Evolutionary conservation across 2,113 vertebrate species (phyloP).

Genomic region (Petromus typicus): DNA sequence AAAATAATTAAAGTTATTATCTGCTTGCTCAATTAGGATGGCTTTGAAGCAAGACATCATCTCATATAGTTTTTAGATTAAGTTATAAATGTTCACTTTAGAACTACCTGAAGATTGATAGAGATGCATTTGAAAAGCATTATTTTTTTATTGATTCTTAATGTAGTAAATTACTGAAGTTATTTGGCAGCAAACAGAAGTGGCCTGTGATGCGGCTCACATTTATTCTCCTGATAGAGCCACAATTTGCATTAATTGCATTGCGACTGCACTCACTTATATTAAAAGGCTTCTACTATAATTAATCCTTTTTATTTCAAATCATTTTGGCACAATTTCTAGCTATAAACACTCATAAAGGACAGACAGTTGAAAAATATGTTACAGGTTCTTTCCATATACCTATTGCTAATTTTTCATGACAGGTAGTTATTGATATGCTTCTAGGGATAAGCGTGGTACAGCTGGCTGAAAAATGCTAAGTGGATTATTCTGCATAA

Average conservation of each 20-base stretch:
- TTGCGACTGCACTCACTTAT: slow-evolving; percentile 98
- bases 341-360: slow-evolving; percentile 99
- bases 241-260: slow-evolving; percentile 97
- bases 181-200: slow-evolving; percentile 97
- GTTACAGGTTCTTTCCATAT: slow-evolving; percentile 91
- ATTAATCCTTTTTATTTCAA: slow-evolving; percentile 98
- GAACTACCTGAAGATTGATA: slow-evolving; percentile 92
- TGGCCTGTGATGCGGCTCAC: slow-evolving; percentile 91
- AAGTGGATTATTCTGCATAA: slow-evolving; percentile 99
- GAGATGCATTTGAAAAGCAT: slow-evolving; percentile 96
- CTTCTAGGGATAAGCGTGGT: slow-evolving; percentile 88
- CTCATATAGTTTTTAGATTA: slow-evolving; percentile 90
- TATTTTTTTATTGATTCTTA: slow-evolving; percentile 99
- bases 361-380: slow-evolving; percentile 93
- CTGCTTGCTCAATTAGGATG: slow-evolving; percentile 78
- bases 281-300: slow-evolving; percentile 97
- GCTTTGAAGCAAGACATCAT: slow-evolving; percentile 79
- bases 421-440: slow-evolving; percentile 95
- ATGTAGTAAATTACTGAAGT: slow-evolving; percentile 99
- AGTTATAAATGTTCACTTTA: slow-evolving; percentile 90
- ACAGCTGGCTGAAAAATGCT: slow-evolving; percentile 92
- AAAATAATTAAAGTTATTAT: slow-evolving; percentile 83
- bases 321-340: slow-evolving; percentile 99
- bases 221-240: slow-evolving; percentile 94
- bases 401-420: slow-evolving; percentile 91